These are phyloP conservation scores for Triops longicaudatus DNA, from an alignment of 1,140 invertebrate genomes.

Conservation along the genomic window DNA sequence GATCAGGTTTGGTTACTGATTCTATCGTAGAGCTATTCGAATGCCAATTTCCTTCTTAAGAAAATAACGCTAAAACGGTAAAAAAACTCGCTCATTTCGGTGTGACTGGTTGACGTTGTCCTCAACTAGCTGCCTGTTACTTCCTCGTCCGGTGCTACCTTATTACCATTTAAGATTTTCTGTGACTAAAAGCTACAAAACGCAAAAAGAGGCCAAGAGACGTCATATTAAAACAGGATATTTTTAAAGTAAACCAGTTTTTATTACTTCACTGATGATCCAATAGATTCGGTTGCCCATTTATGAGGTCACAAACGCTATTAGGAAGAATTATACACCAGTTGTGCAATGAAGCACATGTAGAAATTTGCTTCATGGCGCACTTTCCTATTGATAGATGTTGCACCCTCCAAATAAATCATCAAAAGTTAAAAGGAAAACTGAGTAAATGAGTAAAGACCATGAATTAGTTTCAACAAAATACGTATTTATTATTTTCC, in stretches of 20 bases:
- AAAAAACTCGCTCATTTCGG: neutral
- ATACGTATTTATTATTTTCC: too few relatives aligned
- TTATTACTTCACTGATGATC: neutral
- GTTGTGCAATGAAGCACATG: neutral
- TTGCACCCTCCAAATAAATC: too few relatives aligned
- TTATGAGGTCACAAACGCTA: neutral
- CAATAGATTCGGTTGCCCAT: neutral
- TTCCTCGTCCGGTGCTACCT: neutral
- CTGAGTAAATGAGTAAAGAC: too few relatives aligned
- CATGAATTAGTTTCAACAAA: too few relatives aligned
- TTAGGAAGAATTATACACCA: neutral
- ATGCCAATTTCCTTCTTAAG: conserved; percentile 8
- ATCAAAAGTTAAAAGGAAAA: too few relatives aligned
- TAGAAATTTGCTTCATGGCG: neutral
- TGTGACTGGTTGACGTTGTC: neutral
- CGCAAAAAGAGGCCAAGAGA: neutral
- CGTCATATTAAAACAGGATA: neutral
- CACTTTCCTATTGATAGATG: neutral
- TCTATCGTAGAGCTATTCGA: neutral
- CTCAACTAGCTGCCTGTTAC: neutral
- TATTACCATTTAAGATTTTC: neutral
- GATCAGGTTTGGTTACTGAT: neutral
- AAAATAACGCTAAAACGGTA: neutral
- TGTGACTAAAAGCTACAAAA: neutral
- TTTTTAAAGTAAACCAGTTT: neutral